phyloP scores from a whole-genome alignment of 2,888 invertebrate species.

The Esperia sulphurella region DNA sequence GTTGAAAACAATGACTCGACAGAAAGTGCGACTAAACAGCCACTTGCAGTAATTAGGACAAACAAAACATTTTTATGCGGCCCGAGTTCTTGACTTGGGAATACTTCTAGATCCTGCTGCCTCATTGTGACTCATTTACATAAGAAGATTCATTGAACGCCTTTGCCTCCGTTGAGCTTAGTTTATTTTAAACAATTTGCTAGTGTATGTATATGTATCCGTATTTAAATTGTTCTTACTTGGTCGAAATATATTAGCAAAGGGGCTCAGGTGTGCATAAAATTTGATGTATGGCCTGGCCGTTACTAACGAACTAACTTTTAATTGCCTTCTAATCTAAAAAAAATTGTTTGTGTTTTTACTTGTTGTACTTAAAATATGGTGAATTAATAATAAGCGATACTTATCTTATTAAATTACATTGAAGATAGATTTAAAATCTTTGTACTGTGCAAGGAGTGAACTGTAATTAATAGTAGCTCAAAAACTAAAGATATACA shows the following conservation, averaged over 20 bases:
- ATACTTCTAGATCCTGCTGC: constrained; percentile 26
- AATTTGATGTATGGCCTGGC: constrained; percentile 61
- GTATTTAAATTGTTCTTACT: background rate
- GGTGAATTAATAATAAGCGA: too few relatives aligned
- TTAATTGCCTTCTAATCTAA: constrained; percentile 67
- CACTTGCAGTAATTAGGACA: constrained; percentile 74
- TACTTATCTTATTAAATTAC: too few relatives aligned
- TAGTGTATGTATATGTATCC: background rate
- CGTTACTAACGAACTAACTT: constrained; percentile 67
- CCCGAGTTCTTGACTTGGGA: constrained; percentile 24
- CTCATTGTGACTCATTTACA: constrained; percentile 49
- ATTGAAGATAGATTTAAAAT: too few relatives aligned
- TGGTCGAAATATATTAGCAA: background rate
- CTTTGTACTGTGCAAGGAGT: too few relatives aligned
- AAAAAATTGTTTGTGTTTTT: background rate
- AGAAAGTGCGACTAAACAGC: constrained; percentile 65
- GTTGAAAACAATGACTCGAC: constrained; percentile 75
- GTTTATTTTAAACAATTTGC: constrained; percentile 20
- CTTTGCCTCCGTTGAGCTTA: constrained; percentile 18
- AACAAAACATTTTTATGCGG: constrained; percentile 75
- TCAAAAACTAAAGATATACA: too few relatives aligned
- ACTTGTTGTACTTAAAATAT: too few relatives aligned
- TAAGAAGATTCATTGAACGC: constrained; percentile 41
- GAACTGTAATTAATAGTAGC: too few relatives aligned
- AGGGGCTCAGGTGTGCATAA: constrained; percentile 54